Conservation (phyloP, 2,888 invertebrate species). For the Parnassius glacialis region DNA sequence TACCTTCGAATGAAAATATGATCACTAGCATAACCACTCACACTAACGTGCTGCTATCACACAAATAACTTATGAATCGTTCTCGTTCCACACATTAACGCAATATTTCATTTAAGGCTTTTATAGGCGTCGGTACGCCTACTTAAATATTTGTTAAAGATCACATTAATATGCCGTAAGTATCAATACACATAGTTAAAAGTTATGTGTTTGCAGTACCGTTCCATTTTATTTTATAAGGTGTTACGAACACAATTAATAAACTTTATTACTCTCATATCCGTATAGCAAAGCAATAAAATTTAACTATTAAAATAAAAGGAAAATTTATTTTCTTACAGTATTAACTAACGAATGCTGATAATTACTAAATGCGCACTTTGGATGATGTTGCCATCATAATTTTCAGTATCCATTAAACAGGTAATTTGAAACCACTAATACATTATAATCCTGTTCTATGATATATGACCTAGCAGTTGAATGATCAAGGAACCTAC, state of each 20-base stretch:
- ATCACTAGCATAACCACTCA: too few species aligned
- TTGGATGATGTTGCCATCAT: background rate
- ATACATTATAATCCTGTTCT: too few species aligned
- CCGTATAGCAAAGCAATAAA: slow-evolving; percentile 20
- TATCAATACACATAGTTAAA: slow-evolving; percentile 25
- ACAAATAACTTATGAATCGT: too few species aligned
- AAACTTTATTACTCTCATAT: slow-evolving; percentile 24
- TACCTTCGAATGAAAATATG: too few species aligned
- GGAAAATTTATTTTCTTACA: slow-evolving; percentile 6
- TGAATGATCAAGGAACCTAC: too few species aligned
- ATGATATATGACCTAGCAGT: too few species aligned
- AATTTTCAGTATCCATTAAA: too few species aligned
- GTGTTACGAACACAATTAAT: slow-evolving; percentile 25
- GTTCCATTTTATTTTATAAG: slow-evolving; percentile 24
- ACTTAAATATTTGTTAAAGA: slow-evolving; percentile 24
- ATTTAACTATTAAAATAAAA: slow-evolving; percentile 24
- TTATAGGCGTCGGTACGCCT: slow-evolving; percentile 1
- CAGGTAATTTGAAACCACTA: too few species aligned
- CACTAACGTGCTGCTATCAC: too few species aligned
- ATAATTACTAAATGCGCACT: background rate
- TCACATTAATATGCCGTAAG: slow-evolving; percentile 18
- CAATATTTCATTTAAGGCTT: background rate
- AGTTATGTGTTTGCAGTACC: slow-evolving; percentile 22
- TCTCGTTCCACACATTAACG: too few species aligned
- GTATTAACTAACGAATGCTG: slow-evolving; percentile 13